These are phyloP conservation scores for Coptotermes formosanus DNA, from an alignment of 1,140 invertebrate species.

Conservation along the genomic window DNA sequence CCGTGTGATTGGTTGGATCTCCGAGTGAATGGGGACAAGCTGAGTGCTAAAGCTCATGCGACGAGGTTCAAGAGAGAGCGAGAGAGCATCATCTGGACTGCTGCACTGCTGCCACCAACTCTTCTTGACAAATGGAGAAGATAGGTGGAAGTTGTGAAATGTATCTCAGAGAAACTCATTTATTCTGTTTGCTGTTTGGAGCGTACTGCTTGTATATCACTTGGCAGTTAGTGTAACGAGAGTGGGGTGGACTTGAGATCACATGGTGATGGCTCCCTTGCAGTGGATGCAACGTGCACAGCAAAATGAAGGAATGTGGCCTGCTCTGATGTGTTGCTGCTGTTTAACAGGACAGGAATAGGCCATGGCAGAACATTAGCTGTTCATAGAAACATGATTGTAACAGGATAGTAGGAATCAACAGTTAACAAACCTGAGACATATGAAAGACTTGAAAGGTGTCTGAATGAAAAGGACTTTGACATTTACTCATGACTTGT, in stretches of 20 bases:
- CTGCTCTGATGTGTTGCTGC: not conserved
- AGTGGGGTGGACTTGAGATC: not conserved
- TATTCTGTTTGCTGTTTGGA: not conserved
- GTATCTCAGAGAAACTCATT: constrained; percentile 11
- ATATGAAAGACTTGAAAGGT: no score
- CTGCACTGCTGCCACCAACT: not conserved
- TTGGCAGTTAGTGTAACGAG: not conserved
- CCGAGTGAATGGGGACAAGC: not conserved
- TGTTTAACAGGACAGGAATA: no score
- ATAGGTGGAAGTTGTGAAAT: constrained; percentile 11
- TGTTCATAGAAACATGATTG: no score
- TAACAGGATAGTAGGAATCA: no score
- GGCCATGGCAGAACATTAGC: no score
- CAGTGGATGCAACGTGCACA: not conserved
- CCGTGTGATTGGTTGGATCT: constrained; percentile 10
- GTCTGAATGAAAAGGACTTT: no score
- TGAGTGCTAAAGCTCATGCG: not conserved
- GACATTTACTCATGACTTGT: no score
- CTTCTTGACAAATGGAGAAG: constrained; percentile 13
- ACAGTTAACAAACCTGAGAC: no score
- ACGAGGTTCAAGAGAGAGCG: constrained; percentile 2
- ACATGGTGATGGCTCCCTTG: not conserved
- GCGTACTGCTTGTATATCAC: not conserved
- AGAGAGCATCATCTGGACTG: constrained; percentile 6
- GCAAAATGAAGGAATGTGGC: not conserved